Evolutionary conservation across 2,113 vertebrate genomes (phyloP).

Genomic region (Corythaeola cristata): DNA sequence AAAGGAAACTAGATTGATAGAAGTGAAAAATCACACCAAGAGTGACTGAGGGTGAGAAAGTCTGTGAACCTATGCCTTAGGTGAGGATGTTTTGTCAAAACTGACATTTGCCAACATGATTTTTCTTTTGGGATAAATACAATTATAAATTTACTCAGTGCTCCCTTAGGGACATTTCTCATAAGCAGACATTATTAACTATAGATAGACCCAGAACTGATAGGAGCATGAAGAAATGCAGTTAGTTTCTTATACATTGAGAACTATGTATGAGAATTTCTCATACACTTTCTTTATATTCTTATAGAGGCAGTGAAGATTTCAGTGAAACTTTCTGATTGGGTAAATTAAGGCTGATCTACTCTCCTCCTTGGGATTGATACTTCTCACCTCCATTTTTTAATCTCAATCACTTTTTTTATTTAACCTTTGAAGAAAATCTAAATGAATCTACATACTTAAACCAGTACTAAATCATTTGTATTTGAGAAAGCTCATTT

Average conservation of each 20-base stretch:
- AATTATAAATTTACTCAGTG: background rate
- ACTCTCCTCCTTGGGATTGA: background rate
- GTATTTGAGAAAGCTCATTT: background rate
- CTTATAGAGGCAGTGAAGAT: background rate
- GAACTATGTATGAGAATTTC: background rate
- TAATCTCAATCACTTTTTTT: background rate
- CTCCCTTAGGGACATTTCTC: background rate
- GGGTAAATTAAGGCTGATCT: background rate
- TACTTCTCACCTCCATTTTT: background rate
- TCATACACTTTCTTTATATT: background rate
- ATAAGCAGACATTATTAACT: background rate
- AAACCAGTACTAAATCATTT: background rate
- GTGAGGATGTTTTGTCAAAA: constrained; percentile 39
- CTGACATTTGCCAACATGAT: background rate
- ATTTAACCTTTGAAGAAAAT: background rate
- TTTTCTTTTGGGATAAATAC: background rate
- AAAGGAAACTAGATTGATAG: constrained; percentile 16
- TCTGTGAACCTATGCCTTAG: background rate
- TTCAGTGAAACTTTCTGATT: background rate
- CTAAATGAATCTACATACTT: background rate
- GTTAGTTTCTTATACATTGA: background rate
- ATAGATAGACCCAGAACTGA: background rate
- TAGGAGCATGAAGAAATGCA: background rate
- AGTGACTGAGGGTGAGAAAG: background rate
- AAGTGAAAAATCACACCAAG: constrained; percentile 30